A percentile compares a stretch with the other conserved stretches of the same genome.
Conservation (phyloP, 2,888 invertebrate species). For the Syrphus vitripennis region DNA sequence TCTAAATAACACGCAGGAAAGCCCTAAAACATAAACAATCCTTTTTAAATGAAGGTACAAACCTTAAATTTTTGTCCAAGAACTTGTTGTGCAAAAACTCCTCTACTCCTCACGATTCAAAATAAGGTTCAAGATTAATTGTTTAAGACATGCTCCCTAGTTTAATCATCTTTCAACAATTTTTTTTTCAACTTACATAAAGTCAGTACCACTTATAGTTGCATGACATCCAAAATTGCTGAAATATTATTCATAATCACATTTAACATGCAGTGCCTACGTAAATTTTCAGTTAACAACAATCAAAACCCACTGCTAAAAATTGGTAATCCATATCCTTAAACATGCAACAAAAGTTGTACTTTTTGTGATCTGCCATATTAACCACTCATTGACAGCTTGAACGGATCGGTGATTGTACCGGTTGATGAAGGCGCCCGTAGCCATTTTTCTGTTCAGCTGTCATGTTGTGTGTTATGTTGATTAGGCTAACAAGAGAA, state of each 20-base stretch:
- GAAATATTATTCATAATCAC: slow-evolving; percentile 23
- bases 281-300: not conserved
- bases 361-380: slow-evolving; percentile 54
- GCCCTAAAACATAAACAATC: no score
- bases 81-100: not conserved
- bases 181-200: not conserved
- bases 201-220: slow-evolving; percentile 6
- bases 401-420: slow-evolving; percentile 59
- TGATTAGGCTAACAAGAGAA: slow-evolving; percentile 67
- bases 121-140: not conserved
- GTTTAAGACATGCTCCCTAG: not conserved
- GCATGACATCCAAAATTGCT: slow-evolving; percentile 4
- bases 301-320: not conserved
- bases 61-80: no score
- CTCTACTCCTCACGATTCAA: not conserved
- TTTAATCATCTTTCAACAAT: slow-evolving; percentile 52
- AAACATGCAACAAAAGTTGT: not conserved
- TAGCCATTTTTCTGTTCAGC: slow-evolving; percentile 33
- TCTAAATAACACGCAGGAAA: no score
- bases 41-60: no score
- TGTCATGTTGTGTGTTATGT: slow-evolving; percentile 68
- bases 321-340: not conserved
- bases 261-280: not conserved
- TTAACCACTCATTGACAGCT: slow-evolving; percentile 68
- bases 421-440: slow-evolving; percentile 37